Evolutionary conservation across 2,888 invertebrate genomes (phyloP), one percentile per base, ranked within the genome.

Genomic region (Malthinus seriepunctatus): DNA sequence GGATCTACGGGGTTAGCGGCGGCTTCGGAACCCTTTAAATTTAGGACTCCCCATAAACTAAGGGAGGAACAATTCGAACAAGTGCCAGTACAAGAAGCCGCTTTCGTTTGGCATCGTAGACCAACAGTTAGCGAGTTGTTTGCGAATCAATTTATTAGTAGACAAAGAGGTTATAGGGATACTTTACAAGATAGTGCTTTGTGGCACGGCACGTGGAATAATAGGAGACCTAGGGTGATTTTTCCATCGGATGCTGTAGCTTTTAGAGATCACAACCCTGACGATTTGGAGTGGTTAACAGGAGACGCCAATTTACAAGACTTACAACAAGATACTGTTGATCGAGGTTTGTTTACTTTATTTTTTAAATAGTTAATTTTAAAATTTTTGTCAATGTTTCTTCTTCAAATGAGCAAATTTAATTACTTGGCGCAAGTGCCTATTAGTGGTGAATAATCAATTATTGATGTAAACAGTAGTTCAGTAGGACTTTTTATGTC

Each of bases 311-410:
- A 81, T 61, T 74, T 88, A 39, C 89, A 89, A 79, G 88, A 89
- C 69, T 78, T 79, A n/a, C 78, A 78, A 64, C 73, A 71, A 62
- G 61, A 57, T 45, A 83, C 84, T 67, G 81, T 86, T 64, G 88
- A 88, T 69, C 82, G 87, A 82, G 88, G 88, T 88, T 78, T 81
- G 86, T 79, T 44, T 45, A 15, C 23, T 42, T 53, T n/a, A n/a
- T 46, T 44, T 23, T 23, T 23, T 23, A 23, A 2, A 3, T 5
- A 23, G 3, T 23, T 8, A 23, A 23, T 23, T 23, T 23, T 2
- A 23, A 23, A 23, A 23, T 23, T 23, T 23, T 23, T 23, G 23
- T 23, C 23, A 5, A 23, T 14, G 37, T 51, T 51, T 56, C 46
- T 51, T 38, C 51, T 51, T 51, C 32, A 37, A 51, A 45, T 5